Percentiles rank a stretch among this genome's conserved stretches.
Conservation (phyloP, 2,797 vertebrate genomes). For the Rhinogobio ventralis region DNA sequence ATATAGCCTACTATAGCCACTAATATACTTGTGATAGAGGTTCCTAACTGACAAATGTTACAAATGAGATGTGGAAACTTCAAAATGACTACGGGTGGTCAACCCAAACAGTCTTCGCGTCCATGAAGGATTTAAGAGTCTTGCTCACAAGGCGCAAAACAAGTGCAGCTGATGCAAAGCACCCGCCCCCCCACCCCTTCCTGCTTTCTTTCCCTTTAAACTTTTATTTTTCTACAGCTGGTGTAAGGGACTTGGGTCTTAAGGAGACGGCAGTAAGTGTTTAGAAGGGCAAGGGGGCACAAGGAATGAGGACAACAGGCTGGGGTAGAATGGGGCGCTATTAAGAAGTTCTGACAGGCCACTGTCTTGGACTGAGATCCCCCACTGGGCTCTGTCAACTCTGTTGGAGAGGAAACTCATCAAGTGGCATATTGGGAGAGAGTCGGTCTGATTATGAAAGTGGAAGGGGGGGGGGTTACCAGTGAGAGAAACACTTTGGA, state of each 20-base stretch:
- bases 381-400: slow-evolving; percentile 80
- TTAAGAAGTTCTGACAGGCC: slow-evolving; percentile 80
- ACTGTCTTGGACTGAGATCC: slow-evolving; percentile 80
- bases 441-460: slow-evolving; percentile 63
- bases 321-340: slow-evolving; percentile 73
- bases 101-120: slow-evolving; percentile 73
- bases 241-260: slow-evolving; percentile 52
- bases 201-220: slow-evolving; percentile 70
- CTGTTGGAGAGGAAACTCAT: slow-evolving; percentile 79
- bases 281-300: slow-evolving; percentile 72
- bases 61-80: slow-evolving; percentile 72
- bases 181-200: slow-evolving; percentile 15
- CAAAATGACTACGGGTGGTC: slow-evolving; percentile 68
- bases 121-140: slow-evolving; percentile 74
- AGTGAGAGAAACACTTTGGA: slow-evolving; percentile 6
- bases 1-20: too few species aligned
- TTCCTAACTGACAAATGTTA: slow-evolving; percentile 72
- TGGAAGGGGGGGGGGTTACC: slow-evolving; percentile 45
- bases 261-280: slow-evolving; percentile 79
- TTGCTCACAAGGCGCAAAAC: slow-evolving; percentile 72
- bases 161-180: slow-evolving; percentile 77
- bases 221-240: slow-evolving; percentile 81
- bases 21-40: background rate
- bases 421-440: slow-evolving; percentile 68
- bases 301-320: slow-evolving; percentile 77